phyloP scores from a whole-genome alignment of 2,113 vertebrate species.

The Perca flavescens region DNA sequence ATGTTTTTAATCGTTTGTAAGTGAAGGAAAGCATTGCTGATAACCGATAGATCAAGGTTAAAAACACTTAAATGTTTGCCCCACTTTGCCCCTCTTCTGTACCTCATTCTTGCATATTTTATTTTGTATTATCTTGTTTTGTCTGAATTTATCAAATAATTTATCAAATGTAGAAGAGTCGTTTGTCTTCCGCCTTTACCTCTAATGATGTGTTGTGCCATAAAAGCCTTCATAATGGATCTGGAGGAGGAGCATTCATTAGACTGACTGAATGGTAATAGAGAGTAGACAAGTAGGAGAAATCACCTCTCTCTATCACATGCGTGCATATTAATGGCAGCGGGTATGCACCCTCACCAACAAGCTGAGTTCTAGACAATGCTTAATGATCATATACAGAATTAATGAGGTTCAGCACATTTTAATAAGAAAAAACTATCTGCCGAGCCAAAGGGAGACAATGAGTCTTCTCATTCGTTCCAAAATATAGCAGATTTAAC shows the following conservation, averaged over 20 bases:
- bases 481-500: background rate
- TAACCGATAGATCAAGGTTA: background rate
- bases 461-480: background rate
- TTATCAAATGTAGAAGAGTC: slow-evolving; percentile 45
- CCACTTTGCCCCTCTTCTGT: background rate
- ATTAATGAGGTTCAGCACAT: slow-evolving; percentile 71
- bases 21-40: background rate
- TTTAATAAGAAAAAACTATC: slow-evolving; percentile 47
- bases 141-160: slow-evolving; percentile 37
- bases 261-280: slow-evolving; percentile 62
- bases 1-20: background rate
- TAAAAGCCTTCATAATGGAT: slow-evolving; percentile 61
- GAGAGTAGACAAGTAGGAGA: slow-evolving; percentile 47
- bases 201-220: slow-evolving; percentile 55
- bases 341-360: slow-evolving; percentile 6
- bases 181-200: slow-evolving; percentile 59
- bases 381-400: slow-evolving; percentile 64
- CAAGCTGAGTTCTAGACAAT: slow-evolving; percentile 35
- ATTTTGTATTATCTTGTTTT: background rate
- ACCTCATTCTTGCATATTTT: background rate
- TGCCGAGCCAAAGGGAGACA: slow-evolving; percentile 35
- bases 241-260: slow-evolving; percentile 68
- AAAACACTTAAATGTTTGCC: background rate
- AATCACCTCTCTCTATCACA: slow-evolving; percentile 29
- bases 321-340: slow-evolving; percentile 47